Evolutionary conservation across 2,888 invertebrate genomes (phyloP).

Genomic region (Drosophila tanythrix): DNA sequence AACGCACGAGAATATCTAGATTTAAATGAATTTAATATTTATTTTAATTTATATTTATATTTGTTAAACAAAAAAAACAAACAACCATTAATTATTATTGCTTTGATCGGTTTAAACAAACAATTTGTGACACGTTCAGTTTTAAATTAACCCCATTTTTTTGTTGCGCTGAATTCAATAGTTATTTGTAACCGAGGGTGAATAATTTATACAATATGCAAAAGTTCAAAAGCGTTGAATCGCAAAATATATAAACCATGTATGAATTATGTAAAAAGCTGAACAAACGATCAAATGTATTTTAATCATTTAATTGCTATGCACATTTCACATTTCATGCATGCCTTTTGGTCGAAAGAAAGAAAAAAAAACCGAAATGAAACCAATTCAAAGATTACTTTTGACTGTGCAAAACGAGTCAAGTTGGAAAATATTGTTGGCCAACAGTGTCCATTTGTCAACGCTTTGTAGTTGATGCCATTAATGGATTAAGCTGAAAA

Average conservation of each 20-base stretch:
- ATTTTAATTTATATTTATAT: background rate
- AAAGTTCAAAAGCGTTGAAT: background rate
- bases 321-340: background rate
- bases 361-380: background rate
- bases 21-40: background rate
- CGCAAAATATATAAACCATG: background rate
- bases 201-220: background rate
- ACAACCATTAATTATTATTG: background rate
- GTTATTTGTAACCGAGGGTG: background rate
- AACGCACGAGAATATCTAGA: too few species aligned
- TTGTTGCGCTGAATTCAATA: background rate
- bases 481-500: conserved; percentile 60
- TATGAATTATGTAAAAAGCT: background rate
- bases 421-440: conserved; percentile 18
- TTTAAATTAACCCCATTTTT: background rate
- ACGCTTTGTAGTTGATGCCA: conserved; percentile 61
- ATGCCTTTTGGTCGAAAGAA: conserved; percentile 7
- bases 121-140: conserved; percentile 2
- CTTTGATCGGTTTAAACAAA: background rate
- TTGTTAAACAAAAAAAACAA: background rate
- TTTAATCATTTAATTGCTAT: conserved; percentile 41
- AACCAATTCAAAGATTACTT: conserved; percentile 41
- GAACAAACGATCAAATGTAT: conserved; percentile 7
- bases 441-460: conserved; percentile 49
- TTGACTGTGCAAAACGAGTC: conserved; percentile 14